These are phyloP conservation scores for Mastigias papua DNA, from an alignment of 30 jellyfish, hydroid and myxozoan species.

Conservation along the genomic window DNA sequence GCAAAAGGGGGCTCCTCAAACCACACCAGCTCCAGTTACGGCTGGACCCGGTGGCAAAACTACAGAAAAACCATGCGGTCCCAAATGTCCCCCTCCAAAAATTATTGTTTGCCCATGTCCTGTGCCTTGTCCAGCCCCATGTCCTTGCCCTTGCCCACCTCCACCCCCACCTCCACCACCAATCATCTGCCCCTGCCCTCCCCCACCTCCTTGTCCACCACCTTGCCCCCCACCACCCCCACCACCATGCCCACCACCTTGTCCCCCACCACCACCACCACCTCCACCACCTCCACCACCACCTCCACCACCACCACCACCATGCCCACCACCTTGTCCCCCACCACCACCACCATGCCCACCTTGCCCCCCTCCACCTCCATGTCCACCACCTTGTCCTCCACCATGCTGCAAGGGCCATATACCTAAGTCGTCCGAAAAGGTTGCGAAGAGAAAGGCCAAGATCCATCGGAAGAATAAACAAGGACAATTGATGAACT, in stretches of 20 bases:
- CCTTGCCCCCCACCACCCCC: conserved; percentile 87
- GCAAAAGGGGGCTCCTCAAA: conserved; percentile 84
- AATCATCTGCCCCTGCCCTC: conserved; percentile 60
- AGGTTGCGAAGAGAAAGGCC: conserved; percentile 22
- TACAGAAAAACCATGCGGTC: conserved; percentile 22
- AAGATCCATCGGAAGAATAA: conserved; percentile 36
- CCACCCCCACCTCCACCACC: conserved; percentile 71
- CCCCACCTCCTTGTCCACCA: conserved; percentile 79
- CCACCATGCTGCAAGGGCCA: conserved; percentile 73
- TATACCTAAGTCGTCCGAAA: conserved; percentile 40
- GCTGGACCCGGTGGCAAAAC: conserved; percentile 52
- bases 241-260: conserved; percentile 69
- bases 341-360: conserved; percentile 86
- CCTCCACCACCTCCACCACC: conserved; percentile 72
- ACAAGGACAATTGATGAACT: conserved; percentile 29
- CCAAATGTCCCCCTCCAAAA: conserved; percentile 72
- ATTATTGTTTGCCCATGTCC: conserved; percentile 81
- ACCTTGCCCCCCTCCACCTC: conserved; percentile 71
- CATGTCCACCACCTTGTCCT: conserved; percentile 76
- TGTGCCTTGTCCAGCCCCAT: conserved; percentile 87
- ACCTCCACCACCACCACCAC: conserved; percentile 87
- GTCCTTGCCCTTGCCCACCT: conserved; percentile 99
- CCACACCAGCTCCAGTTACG: conserved; percentile 76
- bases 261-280: conserved; percentile 83
- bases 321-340: conserved; percentile 65